Conservation (phyloP, 2,797 vertebrate genomes). For the Paguma larvata region DNA sequence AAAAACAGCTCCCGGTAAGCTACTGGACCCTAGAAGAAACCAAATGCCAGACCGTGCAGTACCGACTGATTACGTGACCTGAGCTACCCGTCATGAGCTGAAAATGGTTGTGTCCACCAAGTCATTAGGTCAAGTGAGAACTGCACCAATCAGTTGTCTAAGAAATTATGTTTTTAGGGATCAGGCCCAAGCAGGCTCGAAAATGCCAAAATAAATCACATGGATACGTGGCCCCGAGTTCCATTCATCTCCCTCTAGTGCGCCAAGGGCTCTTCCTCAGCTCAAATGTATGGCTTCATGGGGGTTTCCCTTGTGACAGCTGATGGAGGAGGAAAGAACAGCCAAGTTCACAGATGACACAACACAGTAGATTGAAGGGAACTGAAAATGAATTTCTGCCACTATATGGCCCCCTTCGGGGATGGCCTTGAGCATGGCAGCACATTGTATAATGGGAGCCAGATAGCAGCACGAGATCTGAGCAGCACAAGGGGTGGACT, state of each 20-base stretch:
- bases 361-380: background rate
- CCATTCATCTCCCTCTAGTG: background rate
- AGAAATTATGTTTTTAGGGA: slow-evolving; percentile 41
- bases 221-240: background rate
- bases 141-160: background rate
- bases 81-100: background rate
- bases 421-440: background rate
- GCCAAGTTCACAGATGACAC: background rate
- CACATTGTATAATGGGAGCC: background rate
- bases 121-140: background rate
- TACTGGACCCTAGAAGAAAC: background rate
- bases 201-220: slow-evolving; percentile 34
- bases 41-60: background rate
- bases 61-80: background rate
- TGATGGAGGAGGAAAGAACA: background rate
- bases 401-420: background rate
- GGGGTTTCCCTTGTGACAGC: background rate
- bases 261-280: background rate
- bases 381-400: background rate
- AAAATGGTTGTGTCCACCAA: background rate
- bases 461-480: background rate
- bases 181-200: background rate
- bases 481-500: background rate
- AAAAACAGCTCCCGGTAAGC: slow-evolving; percentile 28
- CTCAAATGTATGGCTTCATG: background rate